phyloP scores from a whole-genome alignment of 2,888 invertebrate genomes.

The Hemaris fuciformis region DNA sequence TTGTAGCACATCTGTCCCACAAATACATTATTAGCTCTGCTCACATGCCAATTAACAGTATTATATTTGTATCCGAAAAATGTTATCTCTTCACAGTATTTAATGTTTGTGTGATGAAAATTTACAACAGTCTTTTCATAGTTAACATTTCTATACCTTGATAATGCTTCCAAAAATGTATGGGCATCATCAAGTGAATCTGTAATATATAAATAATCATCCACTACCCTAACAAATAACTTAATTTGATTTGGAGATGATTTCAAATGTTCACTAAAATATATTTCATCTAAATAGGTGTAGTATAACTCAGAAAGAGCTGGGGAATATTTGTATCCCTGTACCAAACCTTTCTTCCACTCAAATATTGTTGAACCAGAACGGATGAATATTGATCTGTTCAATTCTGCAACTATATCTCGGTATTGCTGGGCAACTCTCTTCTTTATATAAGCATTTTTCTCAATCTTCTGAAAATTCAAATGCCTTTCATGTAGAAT shows the following conservation, averaged over 20 bases:
- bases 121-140: constrained; percentile 67
- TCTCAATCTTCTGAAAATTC: constrained; percentile 49
- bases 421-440: constrained; percentile 55
- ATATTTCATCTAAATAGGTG: constrained; percentile 57
- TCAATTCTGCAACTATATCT: constrained; percentile 60
- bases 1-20: constrained; percentile 72
- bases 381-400: constrained; percentile 63
- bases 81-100: constrained; percentile 52
- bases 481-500: constrained; percentile 55
- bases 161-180: constrained; percentile 57
- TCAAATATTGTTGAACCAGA: constrained; percentile 71
- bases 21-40: constrained; percentile 63
- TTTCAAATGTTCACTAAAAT: constrained; percentile 50
- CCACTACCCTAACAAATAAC: constrained; percentile 68
- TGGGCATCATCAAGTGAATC: constrained; percentile 60
- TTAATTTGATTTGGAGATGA: constrained; percentile 39
- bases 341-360: constrained; percentile 72
- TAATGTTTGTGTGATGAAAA: constrained; percentile 52
- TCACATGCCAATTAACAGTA: constrained; percentile 60
- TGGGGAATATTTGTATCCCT: constrained; percentile 77
- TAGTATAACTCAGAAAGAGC: constrained; percentile 74
- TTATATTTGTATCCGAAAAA: constrained; percentile 70
- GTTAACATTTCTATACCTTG: constrained; percentile 69
- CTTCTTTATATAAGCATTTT: constrained; percentile 47
- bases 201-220: constrained; percentile 75